These are phyloP conservation scores for Helicorthomorpha holstii DNA, from an alignment of 1,140 invertebrate genomes.

Conservation along the genomic window DNA sequence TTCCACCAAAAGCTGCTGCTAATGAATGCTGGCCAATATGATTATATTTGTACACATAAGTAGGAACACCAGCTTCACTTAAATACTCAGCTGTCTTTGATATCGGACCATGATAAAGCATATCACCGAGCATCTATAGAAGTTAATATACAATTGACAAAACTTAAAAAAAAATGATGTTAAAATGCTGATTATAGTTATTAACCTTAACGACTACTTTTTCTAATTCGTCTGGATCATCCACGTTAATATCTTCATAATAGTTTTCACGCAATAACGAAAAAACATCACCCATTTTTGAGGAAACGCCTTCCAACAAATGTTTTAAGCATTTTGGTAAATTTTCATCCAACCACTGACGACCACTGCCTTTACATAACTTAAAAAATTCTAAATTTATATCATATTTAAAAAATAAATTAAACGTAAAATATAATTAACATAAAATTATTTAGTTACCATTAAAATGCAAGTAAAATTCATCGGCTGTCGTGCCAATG, in stretches of 20 bases:
- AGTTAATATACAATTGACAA: too few species aligned
- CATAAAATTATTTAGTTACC: background rate
- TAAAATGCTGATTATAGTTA: background rate
- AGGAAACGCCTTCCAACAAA: too few species aligned
- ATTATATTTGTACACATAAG: background rate
- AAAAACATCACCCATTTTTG: background rate
- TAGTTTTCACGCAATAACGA: background rate
- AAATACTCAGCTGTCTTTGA: background rate
- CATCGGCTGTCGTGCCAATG: background rate
- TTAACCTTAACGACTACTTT: background rate
- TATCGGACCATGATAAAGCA: background rate
- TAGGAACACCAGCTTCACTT: background rate
- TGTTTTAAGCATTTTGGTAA: too few species aligned
- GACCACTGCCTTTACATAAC: background rate
- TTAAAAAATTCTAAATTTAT: background rate
- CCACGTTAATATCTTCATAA: background rate
- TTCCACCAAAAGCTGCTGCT: background rate
- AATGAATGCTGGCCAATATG: background rate
- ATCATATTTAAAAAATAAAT: background rate
- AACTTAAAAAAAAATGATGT: too few species aligned
- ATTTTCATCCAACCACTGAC: too few species aligned
- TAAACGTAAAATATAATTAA: background rate
- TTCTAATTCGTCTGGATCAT: background rate
- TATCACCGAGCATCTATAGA: background rate
- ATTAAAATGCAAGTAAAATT: background rate